These are phyloP conservation scores for Caenorhabditis auriculariae DNA, from an alignment of 2,888 invertebrate species.

Conservation along the genomic window DNA sequence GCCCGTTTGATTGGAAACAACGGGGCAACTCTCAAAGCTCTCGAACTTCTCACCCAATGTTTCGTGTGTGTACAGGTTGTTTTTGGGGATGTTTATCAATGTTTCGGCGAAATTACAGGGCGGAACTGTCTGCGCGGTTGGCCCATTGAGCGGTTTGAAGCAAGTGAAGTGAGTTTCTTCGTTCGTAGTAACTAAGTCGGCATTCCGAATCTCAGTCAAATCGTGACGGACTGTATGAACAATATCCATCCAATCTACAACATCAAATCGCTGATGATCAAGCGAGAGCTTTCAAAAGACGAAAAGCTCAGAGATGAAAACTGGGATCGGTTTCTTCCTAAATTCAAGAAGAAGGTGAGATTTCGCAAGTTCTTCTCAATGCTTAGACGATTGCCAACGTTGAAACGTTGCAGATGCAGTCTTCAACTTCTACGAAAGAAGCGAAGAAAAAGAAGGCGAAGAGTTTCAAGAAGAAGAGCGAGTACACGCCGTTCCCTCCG, in stretches of 20 bases:
- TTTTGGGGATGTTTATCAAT: not conserved
- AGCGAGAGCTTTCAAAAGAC: conserved; percentile 89
- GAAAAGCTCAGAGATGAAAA: conserved; percentile 86
- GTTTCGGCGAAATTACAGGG: conserved; percentile 75
- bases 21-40: conserved; percentile 93
- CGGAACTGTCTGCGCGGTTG: conserved; percentile 92
- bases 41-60: conserved; percentile 91
- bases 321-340: conserved; percentile 94
- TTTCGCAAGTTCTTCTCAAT: not conserved
- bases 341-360: conserved; percentile 83
- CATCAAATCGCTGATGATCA: conserved; percentile 91
- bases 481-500: conserved; percentile 97
- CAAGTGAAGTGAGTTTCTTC: conserved; percentile 63
- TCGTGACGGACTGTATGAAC: conserved; percentile 95
- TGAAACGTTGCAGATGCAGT: conserved; percentile 44
- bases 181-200: not conserved
- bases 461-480: conserved; percentile 84
- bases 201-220: conserved; percentile 68
- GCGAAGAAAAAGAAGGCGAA: conserved; percentile 60
- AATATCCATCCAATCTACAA: conserved; percentile 98
- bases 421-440: conserved; percentile 47
- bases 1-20: conserved; percentile 93
- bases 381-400: not conserved
- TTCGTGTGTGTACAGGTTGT: conserved; percentile 76
- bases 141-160: conserved; percentile 82